Base-by-base conservation (phyloP, 2,113 vertebrate species). In the Phalacrocorax carbo region DNA sequence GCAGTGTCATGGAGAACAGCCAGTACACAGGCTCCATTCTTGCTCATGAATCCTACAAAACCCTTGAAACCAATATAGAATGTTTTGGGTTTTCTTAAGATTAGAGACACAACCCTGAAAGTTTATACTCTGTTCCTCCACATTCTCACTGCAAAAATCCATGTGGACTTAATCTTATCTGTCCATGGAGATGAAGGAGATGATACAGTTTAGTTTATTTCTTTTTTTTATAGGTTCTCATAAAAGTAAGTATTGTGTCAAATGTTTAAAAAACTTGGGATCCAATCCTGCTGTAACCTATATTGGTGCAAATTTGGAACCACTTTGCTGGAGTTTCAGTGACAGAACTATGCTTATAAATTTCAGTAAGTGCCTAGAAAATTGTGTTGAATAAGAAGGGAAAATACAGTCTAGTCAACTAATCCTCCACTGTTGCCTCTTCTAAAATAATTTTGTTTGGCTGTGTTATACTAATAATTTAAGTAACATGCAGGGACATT, bases 161-260 rank as follows among this genome's bases (percentile, higher is more conserved):
- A 78, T 92, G 76, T 94, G 92, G 71, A 86, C 30, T 86, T 83
- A 88, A 86, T 68, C 51, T 92, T 86, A 51, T 81, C 82, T 92
- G 58, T 49, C 64, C 48, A 27, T 17, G 14, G 78, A 89, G 65
- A 84, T 69, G 70, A 94, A 87, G 81, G 7, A 29, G 66, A 90
- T 73, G 75, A 95, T 90, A 54, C 10, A 18, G 90, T 88, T 93
- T 84, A 83, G 64, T 88, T 93, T 92, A 61, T 68, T 91, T 72
- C 34, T 36, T 86, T 68, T 44, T 88, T 96, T 95, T 55, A 83
- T 88, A 90, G 60, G 10, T 88, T 36, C 48, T 80, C 86, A 71
- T 95, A 92, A 95, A 97, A 94, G 36, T 82, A 88, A 94, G 70
- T 72, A 71, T 65, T 91, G 77, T 96, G 93, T 93, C 86, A 95